Evolutionary conservation across 1,140 invertebrate species (phyloP).

Genomic region (Drusus annulatus): DNA sequence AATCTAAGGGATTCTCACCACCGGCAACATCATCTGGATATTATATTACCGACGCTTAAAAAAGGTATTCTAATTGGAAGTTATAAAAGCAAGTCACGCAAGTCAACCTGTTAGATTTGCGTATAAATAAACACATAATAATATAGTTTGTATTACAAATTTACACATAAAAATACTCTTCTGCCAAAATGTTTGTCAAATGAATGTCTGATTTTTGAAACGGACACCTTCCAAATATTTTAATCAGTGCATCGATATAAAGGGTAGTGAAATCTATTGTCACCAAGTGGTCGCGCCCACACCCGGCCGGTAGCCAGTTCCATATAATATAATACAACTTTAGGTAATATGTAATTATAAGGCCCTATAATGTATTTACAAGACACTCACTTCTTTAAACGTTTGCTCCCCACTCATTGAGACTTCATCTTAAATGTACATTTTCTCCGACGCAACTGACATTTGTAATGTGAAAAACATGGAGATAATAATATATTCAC

Average conservation of each 20-base stretch:
- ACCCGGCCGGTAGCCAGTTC: conserved; percentile 46
- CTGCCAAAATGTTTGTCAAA: conserved; percentile 15
- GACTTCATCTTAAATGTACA: conserved; percentile 25
- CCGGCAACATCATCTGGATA: no score
- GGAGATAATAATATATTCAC: no score
- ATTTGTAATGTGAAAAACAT: no score
- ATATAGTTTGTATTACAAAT: conserved; percentile 15
- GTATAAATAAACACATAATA: neutral
- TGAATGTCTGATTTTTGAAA: conserved; percentile 23
- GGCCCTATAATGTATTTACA: conserved; percentile 60
- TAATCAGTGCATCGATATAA: conserved; percentile 33
- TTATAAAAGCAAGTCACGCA: no score
- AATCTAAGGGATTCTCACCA: no score
- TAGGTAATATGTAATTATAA: conserved; percentile 57
- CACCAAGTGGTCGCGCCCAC: conserved; percentile 56
- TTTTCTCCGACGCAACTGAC: neutral
- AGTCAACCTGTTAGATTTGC: neutral
- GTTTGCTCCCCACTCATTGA: conserved; percentile 21
- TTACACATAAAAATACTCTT: conserved; percentile 43
- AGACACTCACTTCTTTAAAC: conserved; percentile 54
- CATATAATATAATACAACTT: conserved; percentile 53
- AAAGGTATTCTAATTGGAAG: no score
- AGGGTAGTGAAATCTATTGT: conserved; percentile 59
- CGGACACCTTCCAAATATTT: conserved; percentile 12
- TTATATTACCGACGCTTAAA: no score